Percentiles rank a stretch among this genome's conserved stretches.
These are phyloP conservation scores for Prenolepis imparis DNA, from an alignment of 2,888 invertebrate genomes.

Conservation along the genomic window DNA sequence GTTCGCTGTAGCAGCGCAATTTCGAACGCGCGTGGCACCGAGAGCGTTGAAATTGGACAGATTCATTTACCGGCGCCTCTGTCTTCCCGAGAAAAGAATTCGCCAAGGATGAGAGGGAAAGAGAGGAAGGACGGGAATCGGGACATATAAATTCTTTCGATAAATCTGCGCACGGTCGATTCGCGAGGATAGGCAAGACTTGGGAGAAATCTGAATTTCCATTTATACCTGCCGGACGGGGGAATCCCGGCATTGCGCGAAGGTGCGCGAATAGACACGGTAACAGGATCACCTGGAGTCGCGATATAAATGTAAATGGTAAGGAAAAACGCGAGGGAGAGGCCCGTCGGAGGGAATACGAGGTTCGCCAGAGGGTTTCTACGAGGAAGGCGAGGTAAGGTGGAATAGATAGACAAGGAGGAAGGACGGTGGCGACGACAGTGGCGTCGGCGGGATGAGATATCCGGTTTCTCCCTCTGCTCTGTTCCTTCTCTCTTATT, in stretches of 20 bases:
- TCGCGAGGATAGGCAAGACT: conserved; percentile 58
- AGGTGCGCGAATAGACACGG: conserved; percentile 75
- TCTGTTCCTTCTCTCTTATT: conserved; percentile 83
- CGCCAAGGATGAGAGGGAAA: neutral
- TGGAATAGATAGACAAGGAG: conserved; percentile 48
- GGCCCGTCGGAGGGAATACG: conserved; percentile 51
- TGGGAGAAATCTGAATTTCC: conserved; percentile 69
- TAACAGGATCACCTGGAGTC: conserved; percentile 80
- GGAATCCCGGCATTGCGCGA: conserved; percentile 60
- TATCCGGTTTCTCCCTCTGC: conserved; percentile 76
- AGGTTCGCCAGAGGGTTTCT: conserved; percentile 41
- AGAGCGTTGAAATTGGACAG: conserved; percentile 20
- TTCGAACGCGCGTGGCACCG: conserved; percentile 23
- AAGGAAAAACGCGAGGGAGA: conserved; percentile 57
- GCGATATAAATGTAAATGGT: conserved; percentile 83
- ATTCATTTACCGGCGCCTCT: conserved; percentile 37
- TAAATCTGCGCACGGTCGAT: conserved; percentile 41
- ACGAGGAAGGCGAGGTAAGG: conserved; percentile 8
- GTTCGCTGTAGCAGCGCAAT: neutral
- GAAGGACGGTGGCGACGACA: conserved; percentile 33
- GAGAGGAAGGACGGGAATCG: neutral
- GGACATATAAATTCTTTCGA: conserved; percentile 41
- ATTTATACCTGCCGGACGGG: conserved; percentile 67
- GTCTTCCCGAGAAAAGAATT: conserved; percentile 18
- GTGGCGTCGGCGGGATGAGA: conserved; percentile 68